phyloP scores from a whole-genome alignment of 1,140 invertebrate species.

The Apis florea region DNA sequence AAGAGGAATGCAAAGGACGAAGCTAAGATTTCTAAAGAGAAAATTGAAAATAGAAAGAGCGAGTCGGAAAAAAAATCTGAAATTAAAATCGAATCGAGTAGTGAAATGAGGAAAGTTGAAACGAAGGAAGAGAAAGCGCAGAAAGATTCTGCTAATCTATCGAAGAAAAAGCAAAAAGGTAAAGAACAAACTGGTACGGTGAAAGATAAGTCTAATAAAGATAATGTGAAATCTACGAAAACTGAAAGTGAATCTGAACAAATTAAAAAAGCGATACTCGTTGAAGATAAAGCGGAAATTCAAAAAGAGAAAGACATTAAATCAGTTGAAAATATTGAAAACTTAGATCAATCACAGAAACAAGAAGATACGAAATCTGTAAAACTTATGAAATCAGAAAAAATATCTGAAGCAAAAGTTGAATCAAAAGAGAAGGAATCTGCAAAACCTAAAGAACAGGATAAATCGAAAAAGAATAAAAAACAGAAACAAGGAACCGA shows the following conservation, averaged over 20 bases:
- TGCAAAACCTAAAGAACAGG: not conserved
- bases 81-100: not conserved
- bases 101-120: not conserved
- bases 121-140: slow-evolving; percentile 33
- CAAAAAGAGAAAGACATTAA: not conserved
- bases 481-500: slow-evolving; percentile 8
- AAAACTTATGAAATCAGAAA: not conserved
- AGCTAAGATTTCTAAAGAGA: not conserved
- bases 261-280: not conserved
- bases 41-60: not conserved
- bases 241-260: not conserved
- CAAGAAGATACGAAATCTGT: not conserved
- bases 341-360: not conserved
- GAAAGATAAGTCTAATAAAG: slow-evolving; percentile 2
- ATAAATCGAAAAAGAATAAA: slow-evolving; percentile 19
- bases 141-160: not conserved
- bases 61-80: not conserved
- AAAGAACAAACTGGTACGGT: slow-evolving; percentile 7
- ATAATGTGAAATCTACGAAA: not conserved
- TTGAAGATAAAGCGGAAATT: not conserved
- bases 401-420: not conserved
- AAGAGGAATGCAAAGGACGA: not conserved
- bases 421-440: slow-evolving; percentile 9
- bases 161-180: slow-evolving; percentile 23
- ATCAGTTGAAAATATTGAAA: not conserved